These are phyloP conservation scores for Albula goreensis DNA, from an alignment of 2,113 vertebrate species.

Conservation along the genomic window DNA sequence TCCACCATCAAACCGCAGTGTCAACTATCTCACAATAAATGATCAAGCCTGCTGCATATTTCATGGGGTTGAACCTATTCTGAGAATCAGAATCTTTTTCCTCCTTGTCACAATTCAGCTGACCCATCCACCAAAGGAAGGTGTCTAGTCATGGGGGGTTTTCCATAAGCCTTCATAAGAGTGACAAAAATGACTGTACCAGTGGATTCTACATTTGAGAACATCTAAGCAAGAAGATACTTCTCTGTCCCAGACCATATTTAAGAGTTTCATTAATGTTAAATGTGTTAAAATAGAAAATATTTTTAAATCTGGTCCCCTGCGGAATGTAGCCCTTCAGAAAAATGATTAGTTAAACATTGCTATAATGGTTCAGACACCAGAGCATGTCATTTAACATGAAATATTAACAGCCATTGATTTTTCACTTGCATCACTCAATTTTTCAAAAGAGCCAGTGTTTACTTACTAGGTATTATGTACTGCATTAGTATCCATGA, in stretches of 20 bases:
- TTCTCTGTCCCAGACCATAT: no score
- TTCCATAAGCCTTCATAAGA: no score
- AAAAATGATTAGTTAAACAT: neutral
- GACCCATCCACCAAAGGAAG: neutral
- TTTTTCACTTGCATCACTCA: neutral
- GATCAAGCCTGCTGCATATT: neutral
- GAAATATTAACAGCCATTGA: neutral
- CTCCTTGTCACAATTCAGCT: neutral
- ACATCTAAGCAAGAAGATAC: no score
- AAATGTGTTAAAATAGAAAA: neutral
- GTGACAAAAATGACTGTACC: no score
- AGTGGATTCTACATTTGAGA: no score
- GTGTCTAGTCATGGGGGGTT: neutral
- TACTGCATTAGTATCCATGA: neutral
- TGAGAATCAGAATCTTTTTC: no score
- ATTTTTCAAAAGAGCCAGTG: neutral
- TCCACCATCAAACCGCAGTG: neutral
- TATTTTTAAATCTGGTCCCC: no score
- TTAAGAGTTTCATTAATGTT: no score
- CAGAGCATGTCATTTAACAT: neutral
- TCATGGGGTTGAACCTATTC: neutral
- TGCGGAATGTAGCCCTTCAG: no score
- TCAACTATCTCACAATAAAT: neutral
- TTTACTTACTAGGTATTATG: slow-evolving; percentile 10
- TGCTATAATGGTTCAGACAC: neutral